Evolutionary conservation across 2,888 invertebrate species (phyloP), one percentile per base, ranked within the genome.

Genomic region (Agrochola litura): DNA sequence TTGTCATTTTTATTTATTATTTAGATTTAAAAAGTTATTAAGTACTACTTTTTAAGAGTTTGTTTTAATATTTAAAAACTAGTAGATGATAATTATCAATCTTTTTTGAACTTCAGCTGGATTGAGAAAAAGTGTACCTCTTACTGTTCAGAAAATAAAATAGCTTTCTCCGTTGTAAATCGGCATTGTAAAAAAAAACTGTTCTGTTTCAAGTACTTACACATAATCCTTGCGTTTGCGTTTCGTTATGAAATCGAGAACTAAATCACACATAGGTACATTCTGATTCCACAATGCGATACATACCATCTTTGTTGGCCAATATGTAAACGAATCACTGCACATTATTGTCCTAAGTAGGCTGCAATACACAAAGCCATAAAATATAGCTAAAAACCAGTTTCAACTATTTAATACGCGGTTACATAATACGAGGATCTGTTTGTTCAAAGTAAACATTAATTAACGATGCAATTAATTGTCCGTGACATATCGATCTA

Each of bases 401-500:
- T 73, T 70, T 52, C 25, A 61, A 72, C 16, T 63, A 52, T n/a
- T 76, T 76, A 70, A 82, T 82, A 73, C 60, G 12, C 19, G 73
- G 10, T 86, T 73, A 60, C 78, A 69, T 72, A 82, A 72, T 22
- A 25, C 49, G 52, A 74, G 46, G 49, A 68, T 77, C 64, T 60
- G 71, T 77, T 83, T 82, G 43, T 64, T 74, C 60, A 72, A 76
- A 82, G 64, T 63, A 80, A 88, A 84, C 74, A 79, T 49, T 79
- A 79, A 87, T 87, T 87, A 88, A 58, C 60, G 14, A 84, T 81
- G 84, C 79, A 81, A 76, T 84, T 77, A 77, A 84, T 81, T 43
- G 87, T 78, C 88, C 87, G 37, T 87, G 87, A 82, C 85, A 86
- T 88, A 82, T 84, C 66, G 69, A 79, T 69, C 16, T 54, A 49